Conservation (phyloP, 2,888 invertebrate genomes). For the Leptinotarsa rubiginosa region DNA sequence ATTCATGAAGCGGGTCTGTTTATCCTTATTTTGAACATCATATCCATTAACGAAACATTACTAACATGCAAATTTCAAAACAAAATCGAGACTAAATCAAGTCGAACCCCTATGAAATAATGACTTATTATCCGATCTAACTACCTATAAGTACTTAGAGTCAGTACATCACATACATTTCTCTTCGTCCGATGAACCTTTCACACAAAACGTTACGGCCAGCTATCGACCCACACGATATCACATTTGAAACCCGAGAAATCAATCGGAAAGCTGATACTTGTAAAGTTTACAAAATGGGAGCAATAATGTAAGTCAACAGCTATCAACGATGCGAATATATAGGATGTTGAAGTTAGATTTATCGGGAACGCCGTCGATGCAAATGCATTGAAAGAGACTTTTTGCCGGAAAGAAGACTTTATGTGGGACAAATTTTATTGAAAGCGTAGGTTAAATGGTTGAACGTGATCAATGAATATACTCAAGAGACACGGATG, state of each 20-base stretch:
- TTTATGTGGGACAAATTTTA: constrained; percentile 39
- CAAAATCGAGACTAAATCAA: no score
- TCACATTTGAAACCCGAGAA: constrained; percentile 42
- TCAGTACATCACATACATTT: background rate
- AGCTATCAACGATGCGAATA: constrained; percentile 45
- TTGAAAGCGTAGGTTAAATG: constrained; percentile 30
- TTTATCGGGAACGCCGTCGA: constrained; percentile 42
- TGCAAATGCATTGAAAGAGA: constrained; percentile 44
- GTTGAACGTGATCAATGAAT: constrained; percentile 18
- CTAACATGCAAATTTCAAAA: no score
- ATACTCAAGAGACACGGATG: background rate
- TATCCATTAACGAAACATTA: no score
- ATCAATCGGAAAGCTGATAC: constrained; percentile 54
- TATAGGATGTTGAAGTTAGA: constrained; percentile 39
- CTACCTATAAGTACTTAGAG: background rate
- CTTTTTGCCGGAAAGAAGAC: constrained; percentile 38
- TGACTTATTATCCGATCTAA: background rate
- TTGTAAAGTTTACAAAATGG: constrained; percentile 54
- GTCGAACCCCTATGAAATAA: background rate
- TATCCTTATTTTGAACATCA: no score
- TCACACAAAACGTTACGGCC: constrained; percentile 27
- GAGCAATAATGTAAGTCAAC: constrained; percentile 57
- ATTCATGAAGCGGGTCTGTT: no score
- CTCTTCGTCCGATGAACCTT: background rate
- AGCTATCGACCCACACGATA: constrained; percentile 39